Conservation (phyloP, 1,140 invertebrate species). For the Brachionus asplanchnoidis region DNA sequence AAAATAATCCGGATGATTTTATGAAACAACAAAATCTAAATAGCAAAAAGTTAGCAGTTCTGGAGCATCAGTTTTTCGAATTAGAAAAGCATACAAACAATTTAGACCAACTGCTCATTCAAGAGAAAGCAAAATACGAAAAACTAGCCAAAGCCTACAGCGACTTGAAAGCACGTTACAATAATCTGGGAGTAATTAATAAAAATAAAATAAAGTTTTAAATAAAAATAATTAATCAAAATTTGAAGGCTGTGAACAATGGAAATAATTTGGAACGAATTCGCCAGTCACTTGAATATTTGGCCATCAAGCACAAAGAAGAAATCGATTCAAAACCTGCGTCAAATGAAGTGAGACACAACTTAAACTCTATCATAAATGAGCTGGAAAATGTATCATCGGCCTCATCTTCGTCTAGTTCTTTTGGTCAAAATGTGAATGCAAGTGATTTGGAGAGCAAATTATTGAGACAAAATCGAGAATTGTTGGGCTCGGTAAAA, state of each 20-base stretch:
- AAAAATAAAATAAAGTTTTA: neutral
- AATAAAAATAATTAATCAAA: neutral
- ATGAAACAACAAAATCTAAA: neutral
- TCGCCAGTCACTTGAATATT: constrained; percentile 27
- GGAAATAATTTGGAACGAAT: constrained; percentile 13
- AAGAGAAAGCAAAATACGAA: constrained; percentile 16
- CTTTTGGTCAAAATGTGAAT: neutral
- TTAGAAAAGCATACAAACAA: constrained; percentile 28
- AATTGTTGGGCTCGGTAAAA: constrained; percentile 47
- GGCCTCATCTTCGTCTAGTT: neutral
- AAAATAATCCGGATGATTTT: constrained; percentile 29
- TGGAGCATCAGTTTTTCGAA: constrained; percentile 14
- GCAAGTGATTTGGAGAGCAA: constrained; percentile 27
- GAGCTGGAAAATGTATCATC: constrained; percentile 12
- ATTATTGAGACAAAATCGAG: constrained; percentile 48
- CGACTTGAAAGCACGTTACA: neutral
- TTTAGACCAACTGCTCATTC: constrained; percentile 4
- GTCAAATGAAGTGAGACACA: neutral
- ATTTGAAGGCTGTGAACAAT: neutral
- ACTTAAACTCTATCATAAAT: constrained; percentile 19
- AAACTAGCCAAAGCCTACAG: constrained; percentile 11
- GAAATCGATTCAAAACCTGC: neutral
- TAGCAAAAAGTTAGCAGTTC: neutral
- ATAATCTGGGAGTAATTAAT: neutral
- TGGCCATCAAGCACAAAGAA: constrained; percentile 8